Base-by-base conservation (phyloP, 2,888 invertebrate species). In the Chaitophorus viminalis region DNA sequence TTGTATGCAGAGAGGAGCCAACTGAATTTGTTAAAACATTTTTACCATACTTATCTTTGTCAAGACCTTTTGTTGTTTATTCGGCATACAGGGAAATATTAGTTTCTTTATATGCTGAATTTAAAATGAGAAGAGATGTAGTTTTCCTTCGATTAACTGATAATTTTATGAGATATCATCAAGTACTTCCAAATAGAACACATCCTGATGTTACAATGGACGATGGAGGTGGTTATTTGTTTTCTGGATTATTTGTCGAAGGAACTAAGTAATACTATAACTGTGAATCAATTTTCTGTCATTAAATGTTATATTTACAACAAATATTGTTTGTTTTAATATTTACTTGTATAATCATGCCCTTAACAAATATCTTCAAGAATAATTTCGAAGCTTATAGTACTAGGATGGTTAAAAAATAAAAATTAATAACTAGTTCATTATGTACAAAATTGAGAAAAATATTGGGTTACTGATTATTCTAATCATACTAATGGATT, bases 171-270 rank as follows among this genome's bases (percentile, higher is more conserved):
- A 93, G 98, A 90, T 94, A 95, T 90, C 98, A 98, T 93, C 99
- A 99, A 93, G 95, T 97, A 54, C 92, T 98, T 89, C 95, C 96
- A 3, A 95, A 96, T 90, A 93, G 99, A 91, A 99, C 99, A 31
- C 99, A 99, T 93, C 99, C 99, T 1, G 95, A 96, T 91, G 97
- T 99, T 65, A 94, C 94, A 90, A 99, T 98, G 95, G 96, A 94
- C 91, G 95, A 95, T 77, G 94, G 94, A 89, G 96, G 98, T 91
- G 99, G 99, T 1, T 99, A 95, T 92, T 92, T 99, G 89, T 92
- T 99, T 89, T 94, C 95, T 89, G 98, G 95, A 89, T 94, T 92
- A 88, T 90, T 91, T 88, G 91, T 91, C 2, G 81, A 74, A 65
- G 79, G 79, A 33, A 72, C 54, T 36, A 54, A 29, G 39, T 86